Evolutionary conservation across 2,113 vertebrate species (phyloP), one percentile per base, ranked within the genome.

Genomic region (Neotoma lepida): DNA sequence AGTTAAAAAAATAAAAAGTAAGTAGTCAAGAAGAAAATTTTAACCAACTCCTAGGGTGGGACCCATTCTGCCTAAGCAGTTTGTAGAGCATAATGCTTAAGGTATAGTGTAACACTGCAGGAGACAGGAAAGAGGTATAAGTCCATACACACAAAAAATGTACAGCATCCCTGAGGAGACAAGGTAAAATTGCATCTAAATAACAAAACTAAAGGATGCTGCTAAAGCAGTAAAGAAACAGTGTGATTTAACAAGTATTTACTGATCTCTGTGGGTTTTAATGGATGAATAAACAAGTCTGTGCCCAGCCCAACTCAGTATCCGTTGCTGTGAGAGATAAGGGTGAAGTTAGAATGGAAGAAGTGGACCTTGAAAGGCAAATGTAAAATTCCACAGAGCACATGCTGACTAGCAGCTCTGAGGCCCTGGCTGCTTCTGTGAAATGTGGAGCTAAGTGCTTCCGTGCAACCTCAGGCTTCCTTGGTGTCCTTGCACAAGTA

Each of bases 211-310:
- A 84, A 74, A 92, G 70, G 93, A 54, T 80, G 61, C n/a, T 96
- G 92, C 33, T 44, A 89, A 95, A 91, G 81, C 82, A 88, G 44
- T 68, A 90, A 93, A 95, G 88, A 82, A 64, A 3, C 44, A 61
- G 84, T 94, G 56, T 95, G 24, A 81, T 81, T 94, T 86, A 94
- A 84, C 86, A 85, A 87, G 91, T 91, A 91, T 96, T 91, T 94
- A 66, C 95, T 91, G 87, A 94, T 88, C 51, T 33, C 80, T 58
- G 39, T 88, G 84, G 84, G 39, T 68, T 84, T 91, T 89, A 86
- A 91, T 95, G 78, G 95, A 95, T 93, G 64, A 96, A 88, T 80
- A 90, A 96, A 94, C 94, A 35, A 88, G 77, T 85, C 84, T 44
- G 41, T 91, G 30, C 82, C n/a, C 77, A 89, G 24, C 41, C 63